phyloP scores from a whole-genome alignment of 2,888 invertebrate species.

The Habrosyne pyritoides region DNA sequence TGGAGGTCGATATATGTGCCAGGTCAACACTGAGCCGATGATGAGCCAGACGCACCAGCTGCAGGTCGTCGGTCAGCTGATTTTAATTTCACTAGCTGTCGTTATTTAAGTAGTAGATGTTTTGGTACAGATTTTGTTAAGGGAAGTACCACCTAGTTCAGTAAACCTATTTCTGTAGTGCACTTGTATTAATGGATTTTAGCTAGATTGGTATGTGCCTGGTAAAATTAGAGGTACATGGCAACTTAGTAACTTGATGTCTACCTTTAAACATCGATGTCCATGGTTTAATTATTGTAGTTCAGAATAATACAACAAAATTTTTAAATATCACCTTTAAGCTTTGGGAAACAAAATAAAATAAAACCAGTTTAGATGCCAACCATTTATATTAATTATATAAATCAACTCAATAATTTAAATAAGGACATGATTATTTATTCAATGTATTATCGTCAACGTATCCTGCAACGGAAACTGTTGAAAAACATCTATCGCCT shows the following conservation, averaged over 20 bases:
- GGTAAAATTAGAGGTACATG: no score
- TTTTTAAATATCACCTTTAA: no score
- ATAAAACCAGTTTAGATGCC: background rate
- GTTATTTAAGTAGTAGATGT: background rate
- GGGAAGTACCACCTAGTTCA: no score
- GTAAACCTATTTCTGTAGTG: no score
- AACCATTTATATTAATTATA: background rate
- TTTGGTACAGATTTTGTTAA: no score
- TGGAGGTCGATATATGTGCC: constrained; percentile 92
- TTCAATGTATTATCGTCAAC: background rate
- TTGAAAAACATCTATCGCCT: background rate
- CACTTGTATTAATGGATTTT: no score
- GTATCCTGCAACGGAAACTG: background rate
- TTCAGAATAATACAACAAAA: no score
- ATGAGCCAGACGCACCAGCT: constrained; percentile 77
- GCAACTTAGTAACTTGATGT: no score
- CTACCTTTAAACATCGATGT: no score
- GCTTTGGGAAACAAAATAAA: no score
- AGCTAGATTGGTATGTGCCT: no score
- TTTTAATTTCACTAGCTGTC: constrained; percentile 12
- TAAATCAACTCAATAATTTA: background rate
- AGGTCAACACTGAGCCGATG: constrained; percentile 77
- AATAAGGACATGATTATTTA: background rate
- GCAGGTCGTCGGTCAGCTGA: constrained; percentile 71
- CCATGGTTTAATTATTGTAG: no score